These are phyloP conservation scores for Centropristis striata DNA, from an alignment of 2,113 vertebrate genomes.

Conservation along the genomic window DNA sequence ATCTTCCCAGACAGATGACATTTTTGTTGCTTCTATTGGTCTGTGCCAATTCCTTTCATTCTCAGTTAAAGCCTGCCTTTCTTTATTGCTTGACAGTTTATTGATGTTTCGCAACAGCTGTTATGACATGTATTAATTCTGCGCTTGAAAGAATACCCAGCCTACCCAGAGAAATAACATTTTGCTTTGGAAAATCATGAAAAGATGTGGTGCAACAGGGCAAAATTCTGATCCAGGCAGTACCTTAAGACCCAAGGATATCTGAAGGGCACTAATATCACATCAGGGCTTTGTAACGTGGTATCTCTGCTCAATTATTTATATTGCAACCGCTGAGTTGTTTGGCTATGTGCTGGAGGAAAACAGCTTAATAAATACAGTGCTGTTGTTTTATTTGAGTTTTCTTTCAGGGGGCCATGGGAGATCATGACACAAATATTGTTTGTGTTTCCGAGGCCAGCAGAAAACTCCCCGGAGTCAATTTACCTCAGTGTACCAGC, in stretches of 20 bases:
- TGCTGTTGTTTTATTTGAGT: constrained; percentile 51
- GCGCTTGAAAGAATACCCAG: constrained; percentile 39
- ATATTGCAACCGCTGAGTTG: neutral
- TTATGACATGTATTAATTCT: constrained; percentile 66
- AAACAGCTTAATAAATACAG: constrained; percentile 45
- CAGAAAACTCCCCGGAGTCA: constrained; percentile 62
- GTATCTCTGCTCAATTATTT: constrained; percentile 46
- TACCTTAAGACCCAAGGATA: constrained; percentile 20
- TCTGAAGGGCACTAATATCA: constrained; percentile 11
- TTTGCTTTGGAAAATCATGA: constrained; percentile 38
- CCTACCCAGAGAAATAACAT: constrained; percentile 15
- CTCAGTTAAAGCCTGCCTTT: constrained; percentile 51
- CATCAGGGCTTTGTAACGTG: constrained; percentile 2
- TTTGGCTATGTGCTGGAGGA: constrained; percentile 8
- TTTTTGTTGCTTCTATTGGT: constrained; percentile 63
- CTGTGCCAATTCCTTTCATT: constrained; percentile 70
- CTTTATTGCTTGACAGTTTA: constrained; percentile 61
- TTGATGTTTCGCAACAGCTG: constrained; percentile 70
- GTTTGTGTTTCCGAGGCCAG: constrained; percentile 55
- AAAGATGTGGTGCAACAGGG: constrained; percentile 15
- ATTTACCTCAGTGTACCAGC: constrained; percentile 54
- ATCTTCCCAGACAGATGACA: constrained; percentile 72
- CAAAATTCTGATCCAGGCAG: constrained; percentile 4
- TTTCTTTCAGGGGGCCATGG: constrained; percentile 40
- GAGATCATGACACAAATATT: constrained; percentile 69